Evolutionary conservation across 1,140 invertebrate species (phyloP), one percentile per base, ranked within the genome.

Genomic region (Rhyacophila brunnea): DNA sequence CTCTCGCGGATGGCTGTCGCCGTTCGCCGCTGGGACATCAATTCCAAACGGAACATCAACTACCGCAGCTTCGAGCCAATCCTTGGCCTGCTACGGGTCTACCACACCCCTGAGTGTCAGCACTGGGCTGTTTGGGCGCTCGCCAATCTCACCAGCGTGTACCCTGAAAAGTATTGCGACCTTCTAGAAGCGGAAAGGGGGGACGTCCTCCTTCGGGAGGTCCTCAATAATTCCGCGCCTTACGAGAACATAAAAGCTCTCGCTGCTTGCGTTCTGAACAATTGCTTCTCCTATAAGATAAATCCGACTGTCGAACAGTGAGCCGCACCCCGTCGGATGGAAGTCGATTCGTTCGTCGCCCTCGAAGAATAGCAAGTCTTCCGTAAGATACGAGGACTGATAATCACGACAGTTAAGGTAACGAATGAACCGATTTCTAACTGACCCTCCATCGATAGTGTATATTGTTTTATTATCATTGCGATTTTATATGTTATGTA

Each of bases 121-220:
- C 87, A 94, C 70, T 98, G 95, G 95, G 93, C 95, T 1, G 88
- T 92, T n/a, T 99, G 96, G 96, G 96, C 95, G 5, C 79, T 99
- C 35, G 94, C 95, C 23, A 99, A 99, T 80, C 82, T 99, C 14
- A 98, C 95, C 10, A 86, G 85, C 66, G 92, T 97, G 40, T 93
- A 93, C 74, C 88, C 93, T 32, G 85, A 88, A 13, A 98, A 96
- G 77, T 98, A 98, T 74, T 98, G 94, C 73, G 78, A 79, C 48
- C 79, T 97, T 64, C 84, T 98, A 9, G 86, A 90, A 65, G 80
- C 85, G 44, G 95, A 98, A 80, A 89, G 89, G 49, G 96, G 95
- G 1, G 69, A 95, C 36, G 74, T 82, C 38, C 77, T 94, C 23
- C 74, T 98, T 2, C 75, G 85, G 46, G 80, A 85, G 42, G 71